These are phyloP conservation scores for Ischnura elegans DNA, from an alignment of 2,888 invertebrate genomes.

Conservation along the genomic window DNA sequence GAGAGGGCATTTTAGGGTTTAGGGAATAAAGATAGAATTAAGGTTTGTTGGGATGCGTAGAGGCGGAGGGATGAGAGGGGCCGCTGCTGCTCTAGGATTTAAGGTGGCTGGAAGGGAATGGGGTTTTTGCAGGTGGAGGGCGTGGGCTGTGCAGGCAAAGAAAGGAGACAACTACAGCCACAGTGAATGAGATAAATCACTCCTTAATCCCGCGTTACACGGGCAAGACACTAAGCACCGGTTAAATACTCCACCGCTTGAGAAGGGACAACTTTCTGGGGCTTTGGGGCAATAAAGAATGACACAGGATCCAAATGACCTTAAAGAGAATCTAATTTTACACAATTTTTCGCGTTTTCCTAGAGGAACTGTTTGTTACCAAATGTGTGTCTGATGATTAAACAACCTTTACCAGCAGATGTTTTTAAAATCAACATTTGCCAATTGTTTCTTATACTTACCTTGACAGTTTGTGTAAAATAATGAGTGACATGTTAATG, in stretches of 20 bases:
- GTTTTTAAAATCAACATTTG: no score
- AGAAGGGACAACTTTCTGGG: not conserved
- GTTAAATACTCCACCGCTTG: not conserved
- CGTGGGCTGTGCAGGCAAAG: not conserved
- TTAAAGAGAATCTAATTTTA: not conserved
- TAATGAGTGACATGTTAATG: no score
- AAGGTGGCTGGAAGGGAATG: not conserved
- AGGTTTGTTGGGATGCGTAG: not conserved
- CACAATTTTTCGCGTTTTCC: not conserved
- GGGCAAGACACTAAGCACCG: not conserved
- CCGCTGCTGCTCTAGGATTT: not conserved
- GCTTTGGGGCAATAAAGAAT: not conserved
- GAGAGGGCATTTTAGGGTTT: not conserved
- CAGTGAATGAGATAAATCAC: conserved; percentile 10
- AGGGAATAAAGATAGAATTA: not conserved
- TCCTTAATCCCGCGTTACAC: not conserved
- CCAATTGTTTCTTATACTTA: no score
- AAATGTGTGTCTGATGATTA: no score
- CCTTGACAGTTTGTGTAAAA: no score
- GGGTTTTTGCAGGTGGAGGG: not conserved
- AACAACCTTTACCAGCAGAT: no score
- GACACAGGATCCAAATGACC: not conserved
- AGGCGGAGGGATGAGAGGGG: not conserved
- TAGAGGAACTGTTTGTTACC: no score
- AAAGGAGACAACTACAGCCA: not conserved